Evolutionary conservation across 1,140 invertebrate genomes (phyloP).

Genomic region (Halyomorpha halys): DNA sequence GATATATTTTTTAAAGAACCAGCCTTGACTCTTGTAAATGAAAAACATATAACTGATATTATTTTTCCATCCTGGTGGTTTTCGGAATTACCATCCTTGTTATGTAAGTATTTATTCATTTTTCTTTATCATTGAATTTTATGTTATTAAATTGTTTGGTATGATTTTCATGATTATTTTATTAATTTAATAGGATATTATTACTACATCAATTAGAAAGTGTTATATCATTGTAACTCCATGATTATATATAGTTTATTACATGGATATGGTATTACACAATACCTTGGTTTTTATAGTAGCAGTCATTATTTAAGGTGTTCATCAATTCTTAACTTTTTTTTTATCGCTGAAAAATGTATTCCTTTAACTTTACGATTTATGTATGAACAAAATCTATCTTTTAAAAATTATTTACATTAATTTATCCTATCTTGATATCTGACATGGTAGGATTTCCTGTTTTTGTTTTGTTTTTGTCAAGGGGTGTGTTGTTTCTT

Average conservation of each 20-base stretch:
- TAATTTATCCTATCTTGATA: no score
- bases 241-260: background rate
- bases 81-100: slow-evolving; percentile 58
- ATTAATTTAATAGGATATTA: no score
- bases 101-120: slow-evolving; percentile 39
- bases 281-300: background rate
- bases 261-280: background rate
- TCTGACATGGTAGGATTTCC: no score
- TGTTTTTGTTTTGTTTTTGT: no score
- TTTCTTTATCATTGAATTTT: no score
- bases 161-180: no score
- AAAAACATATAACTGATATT: slow-evolving; percentile 50
- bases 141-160: no score
- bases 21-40: slow-evolving; percentile 42
- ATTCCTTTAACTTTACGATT: no score
- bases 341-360: background rate
- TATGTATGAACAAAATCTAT: no score
- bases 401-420: no score
- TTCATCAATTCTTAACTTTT: background rate
- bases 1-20: slow-evolving; percentile 61
- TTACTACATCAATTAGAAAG: background rate
- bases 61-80: slow-evolving; percentile 63
- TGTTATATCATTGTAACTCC: background rate
- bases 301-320: no score
- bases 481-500: no score